Base-by-base conservation (phyloP, 2,113 vertebrate species). In the Aspiorhynchus laticeps region DNA sequence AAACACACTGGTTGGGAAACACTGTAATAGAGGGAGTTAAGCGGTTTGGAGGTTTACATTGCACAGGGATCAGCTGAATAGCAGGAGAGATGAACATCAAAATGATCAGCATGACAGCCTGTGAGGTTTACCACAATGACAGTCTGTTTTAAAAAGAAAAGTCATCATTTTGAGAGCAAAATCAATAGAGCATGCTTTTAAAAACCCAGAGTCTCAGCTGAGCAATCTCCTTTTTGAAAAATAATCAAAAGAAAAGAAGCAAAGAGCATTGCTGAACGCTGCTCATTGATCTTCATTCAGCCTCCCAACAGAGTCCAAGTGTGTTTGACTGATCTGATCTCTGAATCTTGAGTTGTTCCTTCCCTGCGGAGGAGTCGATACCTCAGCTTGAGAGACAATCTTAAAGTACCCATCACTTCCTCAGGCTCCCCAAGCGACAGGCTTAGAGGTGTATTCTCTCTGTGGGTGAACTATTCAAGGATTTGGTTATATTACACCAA, bases 261-360 rank as follows among this genome's bases (percentile, higher is more conserved):
- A 48, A 82, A 19, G 48, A 28, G 38, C 81, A 77, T 65, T 74
- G 65, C 38, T 51, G 17, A 26, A 79, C 26, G 15, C 38, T 24
- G 53, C 38, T 61, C 81, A 85, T 74, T 82, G 89, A 85, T 87
- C 87, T 87, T 79, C 33, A 86, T 85, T 77, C 85, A 86, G 14
- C 43, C 28, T 81, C 67, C 75, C 80, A 15, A 84, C 75, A 80
- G 86, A 75, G 56, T 79, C 51, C 77, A 80, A 85, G 63, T 36
- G 36, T 46, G 73, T 87, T 79, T 83, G 75, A 84, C 80, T 84
- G 28, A 83, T 80, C 74, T 11, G 67, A 36, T 84, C 56, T 83
- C 80, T 83, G 73, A 31, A 88, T 83, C 83, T 83, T 63, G 69
- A 14, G 56, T 21, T 5, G 4, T 19, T 73, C 46, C 31, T 24